Percentiles rank a stretch among this genome's conserved stretches.
Evolutionary conservation across 2,797 vertebrate genomes (phyloP).

Genomic region (Notoglanidium macrostoma): DNA sequence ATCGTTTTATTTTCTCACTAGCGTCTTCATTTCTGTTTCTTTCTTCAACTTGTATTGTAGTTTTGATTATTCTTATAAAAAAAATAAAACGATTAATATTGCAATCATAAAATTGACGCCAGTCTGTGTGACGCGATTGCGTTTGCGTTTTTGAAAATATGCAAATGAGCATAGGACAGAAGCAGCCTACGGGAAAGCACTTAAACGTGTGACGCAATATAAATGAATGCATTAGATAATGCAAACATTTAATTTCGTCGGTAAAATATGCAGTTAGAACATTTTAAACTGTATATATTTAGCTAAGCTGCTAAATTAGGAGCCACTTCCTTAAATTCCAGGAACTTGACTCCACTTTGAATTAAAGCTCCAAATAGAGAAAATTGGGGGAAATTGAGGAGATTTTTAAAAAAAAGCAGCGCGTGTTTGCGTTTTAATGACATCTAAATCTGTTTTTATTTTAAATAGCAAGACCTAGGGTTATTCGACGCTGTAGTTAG

Average conservation of each 20-base stretch:
- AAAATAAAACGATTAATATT: too few species aligned
- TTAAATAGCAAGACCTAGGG: background rate
- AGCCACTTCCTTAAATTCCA: slow-evolving; percentile 40
- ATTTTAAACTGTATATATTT: background rate
- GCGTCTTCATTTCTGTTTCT: too few species aligned
- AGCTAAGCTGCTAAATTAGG: background rate
- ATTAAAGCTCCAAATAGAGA: background rate
- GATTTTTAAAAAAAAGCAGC: background rate
- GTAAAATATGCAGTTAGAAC: background rate
- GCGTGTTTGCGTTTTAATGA: too few species aligned
- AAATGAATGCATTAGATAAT: background rate
- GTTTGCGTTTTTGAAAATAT: background rate
- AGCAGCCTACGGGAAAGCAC: too few species aligned
- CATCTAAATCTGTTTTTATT: background rate
- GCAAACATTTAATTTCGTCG: rapidly evolving
- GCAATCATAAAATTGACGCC: too few species aligned
- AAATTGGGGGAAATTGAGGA: background rate
- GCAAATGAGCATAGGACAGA: background rate
- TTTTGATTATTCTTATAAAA: too few species aligned
- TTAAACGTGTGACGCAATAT: background rate
- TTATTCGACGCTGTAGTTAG: background rate
- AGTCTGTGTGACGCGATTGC: too few species aligned
- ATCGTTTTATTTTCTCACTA: background rate
- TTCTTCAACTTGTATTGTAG: too few species aligned
- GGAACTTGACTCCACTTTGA: background rate